Evolutionary conservation across 2,113 vertebrate species (phyloP).

Genomic region (Megalops atlanticus): DNA sequence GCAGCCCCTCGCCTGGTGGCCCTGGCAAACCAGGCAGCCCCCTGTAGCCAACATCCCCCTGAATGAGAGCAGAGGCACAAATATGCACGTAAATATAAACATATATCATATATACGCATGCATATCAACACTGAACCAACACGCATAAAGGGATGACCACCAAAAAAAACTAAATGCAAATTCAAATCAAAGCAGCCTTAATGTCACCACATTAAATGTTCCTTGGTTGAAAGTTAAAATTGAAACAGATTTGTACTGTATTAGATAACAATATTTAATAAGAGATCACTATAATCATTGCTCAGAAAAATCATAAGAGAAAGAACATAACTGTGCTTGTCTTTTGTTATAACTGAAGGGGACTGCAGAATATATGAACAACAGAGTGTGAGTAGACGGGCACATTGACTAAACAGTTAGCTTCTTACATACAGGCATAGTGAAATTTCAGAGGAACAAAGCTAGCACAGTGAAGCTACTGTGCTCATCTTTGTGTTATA

Average conservation of each 20-base stretch:
- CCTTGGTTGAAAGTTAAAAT: too few relatives aligned
- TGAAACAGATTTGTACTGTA: too few relatives aligned
- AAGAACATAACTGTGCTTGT: neutral
- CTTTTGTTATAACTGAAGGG: neutral
- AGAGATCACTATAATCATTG: neutral
- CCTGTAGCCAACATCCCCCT: constrained; percentile 84
- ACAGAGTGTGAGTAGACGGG: neutral
- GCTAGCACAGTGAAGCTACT: neutral
- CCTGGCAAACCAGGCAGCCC: constrained; percentile 78
- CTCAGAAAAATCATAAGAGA: neutral
- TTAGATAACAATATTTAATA: too few relatives aligned
- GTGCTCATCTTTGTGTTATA: neutral
- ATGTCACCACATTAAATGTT: neutral
- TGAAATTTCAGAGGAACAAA: neutral
- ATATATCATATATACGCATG: neutral
- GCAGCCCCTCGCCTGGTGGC: constrained; percentile 79
- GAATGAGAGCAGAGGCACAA: constrained; percentile 34
- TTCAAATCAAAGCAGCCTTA: neutral
- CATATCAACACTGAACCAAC: neutral
- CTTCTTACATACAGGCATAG: neutral
- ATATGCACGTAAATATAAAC: neutral
- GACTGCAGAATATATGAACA: neutral
- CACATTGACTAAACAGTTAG: neutral
- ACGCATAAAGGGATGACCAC: neutral
- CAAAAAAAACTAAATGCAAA: neutral